Evolutionary conservation across 2,888 invertebrate genomes (phyloP), one percentile per base, ranked within the genome.

Genomic region (Nezara viridula): DNA sequence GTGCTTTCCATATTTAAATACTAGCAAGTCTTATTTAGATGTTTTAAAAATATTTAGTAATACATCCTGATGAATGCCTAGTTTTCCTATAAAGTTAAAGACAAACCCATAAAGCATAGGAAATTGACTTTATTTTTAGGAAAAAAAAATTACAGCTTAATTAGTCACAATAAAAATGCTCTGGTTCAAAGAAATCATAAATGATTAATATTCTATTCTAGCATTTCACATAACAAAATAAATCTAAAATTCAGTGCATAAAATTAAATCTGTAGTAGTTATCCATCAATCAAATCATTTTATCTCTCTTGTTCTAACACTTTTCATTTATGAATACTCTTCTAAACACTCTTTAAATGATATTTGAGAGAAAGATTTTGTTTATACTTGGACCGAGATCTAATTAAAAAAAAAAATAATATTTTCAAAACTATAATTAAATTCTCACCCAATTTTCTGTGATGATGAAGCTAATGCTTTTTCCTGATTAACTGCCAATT

Each of bases 401-500:
- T 9, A 21, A 37, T 77, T 6, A 37, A 77, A 77, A 2, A 4
- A 77, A 40, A 44, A 5, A 44, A 1, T 44, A 44, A 81, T n/a
- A 81, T n/a, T 44, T 12, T 81, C 2, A 77, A 40, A n/a, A 40
- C 24, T 81, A 24, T 2, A 19, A 24, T 81, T 10, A 32, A 88
- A 12, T 66, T 27, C 21, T 40, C 24, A 88, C 88, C 88, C 88
- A 49, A 50, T 88, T 52, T 27, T 88, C 40, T 81, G 85, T 21
- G 89, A 90, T 40, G 86, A 88, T 32, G 90, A 52, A 37, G 87
- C 86, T n/a, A 89, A 86, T 86, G 88, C 66, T 50, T 90, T 89
- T 44, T 90, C 87, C 12, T 86, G 40, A n/a, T 90, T 87, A 27
- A 87, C 14, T 19, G 88, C 81, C 24, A 90, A 52, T 32, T 90